Evolutionary conservation across 2,888 invertebrate species (phyloP).

Genomic region (Thereva unica): DNA sequence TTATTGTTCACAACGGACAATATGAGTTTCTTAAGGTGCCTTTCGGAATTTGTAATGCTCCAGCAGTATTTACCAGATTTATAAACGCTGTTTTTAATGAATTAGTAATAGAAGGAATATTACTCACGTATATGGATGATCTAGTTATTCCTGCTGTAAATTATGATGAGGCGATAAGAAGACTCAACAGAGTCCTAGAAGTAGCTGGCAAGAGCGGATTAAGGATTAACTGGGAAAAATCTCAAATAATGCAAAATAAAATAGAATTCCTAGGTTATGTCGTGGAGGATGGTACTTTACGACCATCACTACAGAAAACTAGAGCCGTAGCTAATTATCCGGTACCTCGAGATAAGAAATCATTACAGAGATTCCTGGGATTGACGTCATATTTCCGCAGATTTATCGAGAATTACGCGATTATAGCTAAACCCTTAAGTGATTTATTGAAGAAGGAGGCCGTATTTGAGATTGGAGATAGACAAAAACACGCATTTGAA

Average conservation of each 20-base stretch:
- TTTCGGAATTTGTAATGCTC: conserved; percentile 52
- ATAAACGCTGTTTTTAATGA: conserved; percentile 18
- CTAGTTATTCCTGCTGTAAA: conserved; percentile 14
- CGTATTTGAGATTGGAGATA: background rate
- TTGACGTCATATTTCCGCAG: conserved; percentile 17
- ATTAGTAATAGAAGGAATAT: conserved; percentile 14
- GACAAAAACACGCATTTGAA: conserved; percentile 17
- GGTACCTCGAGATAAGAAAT: background rate
- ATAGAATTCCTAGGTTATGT: conserved; percentile 34
- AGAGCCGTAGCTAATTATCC: conserved; percentile 29
- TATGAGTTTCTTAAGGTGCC: conserved; percentile 51
- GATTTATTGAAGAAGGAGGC: conserved; percentile 19
- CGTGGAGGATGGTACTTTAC: conserved; percentile 14
- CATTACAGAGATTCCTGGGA: conserved; percentile 21
- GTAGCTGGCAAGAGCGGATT: conserved; percentile 27
- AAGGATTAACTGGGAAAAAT: background rate
- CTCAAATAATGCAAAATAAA: background rate
- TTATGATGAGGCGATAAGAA: conserved; percentile 26
- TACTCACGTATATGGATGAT: conserved; percentile 24
- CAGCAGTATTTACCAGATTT: conserved; percentile 48
- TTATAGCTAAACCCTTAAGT: too few species aligned
- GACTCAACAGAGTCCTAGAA: conserved; percentile 4
- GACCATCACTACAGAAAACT: conserved; percentile 25
- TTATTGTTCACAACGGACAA: conserved; percentile 37
- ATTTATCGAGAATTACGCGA: too few species aligned